Conservation (phyloP, 2,113 vertebrate species). For the Cacatua alba region DNA sequence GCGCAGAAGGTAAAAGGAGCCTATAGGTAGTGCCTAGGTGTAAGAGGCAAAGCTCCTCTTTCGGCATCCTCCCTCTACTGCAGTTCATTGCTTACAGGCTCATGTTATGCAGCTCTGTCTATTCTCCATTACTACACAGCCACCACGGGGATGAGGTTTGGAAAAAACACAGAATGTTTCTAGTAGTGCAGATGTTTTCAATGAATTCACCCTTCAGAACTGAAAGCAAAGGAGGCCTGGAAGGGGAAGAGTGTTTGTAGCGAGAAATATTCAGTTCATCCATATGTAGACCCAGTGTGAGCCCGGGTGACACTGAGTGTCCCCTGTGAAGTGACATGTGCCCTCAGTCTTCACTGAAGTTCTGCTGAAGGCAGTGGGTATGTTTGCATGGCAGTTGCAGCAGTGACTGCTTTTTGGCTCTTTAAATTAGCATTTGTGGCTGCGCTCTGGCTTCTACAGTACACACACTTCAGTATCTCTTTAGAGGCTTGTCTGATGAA, state of each 20-base stretch:
- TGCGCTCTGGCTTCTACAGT: background rate
- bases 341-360: conserved; percentile 41
- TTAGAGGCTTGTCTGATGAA: conserved; percentile 65
- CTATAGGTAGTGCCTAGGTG: background rate
- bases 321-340: conserved; percentile 60
- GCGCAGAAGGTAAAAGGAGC: background rate
- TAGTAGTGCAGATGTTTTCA: conserved; percentile 68
- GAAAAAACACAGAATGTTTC: conserved; percentile 61
- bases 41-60: background rate
- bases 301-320: conserved; percentile 34
- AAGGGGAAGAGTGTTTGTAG: conserved; percentile 54
- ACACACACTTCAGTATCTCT: conserved; percentile 40
- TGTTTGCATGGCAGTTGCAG: conserved; percentile 15
- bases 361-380: conserved; percentile 48
- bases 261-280: conserved; percentile 36
- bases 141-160: conserved; percentile 47
- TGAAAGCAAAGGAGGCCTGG: conserved; percentile 63
- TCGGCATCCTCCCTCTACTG: background rate
- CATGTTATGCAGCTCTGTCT: background rate
- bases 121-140: conserved; percentile 42
- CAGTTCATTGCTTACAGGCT: conserved; percentile 1
- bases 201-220: conserved; percentile 65
- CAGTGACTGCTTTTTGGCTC: conserved; percentile 58
- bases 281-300: conserved; percentile 43
- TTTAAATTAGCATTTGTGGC: conserved; percentile 41